Base-by-base conservation (phyloP, 2,113 vertebrate species). In the Oncorhynchus gorbuscha region DNA sequence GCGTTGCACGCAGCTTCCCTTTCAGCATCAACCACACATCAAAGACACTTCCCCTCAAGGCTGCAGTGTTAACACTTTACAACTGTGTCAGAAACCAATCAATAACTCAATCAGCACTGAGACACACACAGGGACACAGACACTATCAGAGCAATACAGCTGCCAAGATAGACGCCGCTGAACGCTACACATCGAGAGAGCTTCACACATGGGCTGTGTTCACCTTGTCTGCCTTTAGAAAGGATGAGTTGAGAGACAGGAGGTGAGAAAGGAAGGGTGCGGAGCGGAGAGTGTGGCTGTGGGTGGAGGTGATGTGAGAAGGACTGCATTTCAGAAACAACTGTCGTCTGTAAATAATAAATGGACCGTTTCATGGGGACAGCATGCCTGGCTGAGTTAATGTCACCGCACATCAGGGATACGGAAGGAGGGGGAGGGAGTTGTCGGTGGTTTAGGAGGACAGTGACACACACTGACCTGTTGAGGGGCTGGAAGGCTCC, bases 401-500 rank as follows among this genome's bases (percentile, higher is more conserved):
- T 61, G 55, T 74, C 64, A 64, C n/a, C 16, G 9, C 28, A 64
- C 59, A 64, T 64, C 58, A 51, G 11, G 35, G 64, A 12, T 24
- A 16, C 5, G 26, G 64, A 11, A 8, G 51, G 65, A 16, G 3
- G 28, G 20, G 26, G 30, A 11, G 69, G 69, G 18, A 2, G 66
- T 13, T 20, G 35, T 7, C 3, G 16, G 35, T 28, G 35, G 55
- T 24, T 30, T 30, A 8, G 45, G 77, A 82, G 72, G 78, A 83
- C 7, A 65, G 62, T 45, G 58, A 12, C 69, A 75, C 28, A 61
- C 30, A 32, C 76, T 48, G 87, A 94, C 94, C 93, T 93, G 89
- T 86, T 92, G 28, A 94, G 91, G 22, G 91, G 89, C 85, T 94
- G 93, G 89, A 94, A 94, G 64, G 93, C 89, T 80, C 93, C 91